Conservation (phyloP, 1,140 invertebrate genomes). For the Brachionus koreanus region DNA sequence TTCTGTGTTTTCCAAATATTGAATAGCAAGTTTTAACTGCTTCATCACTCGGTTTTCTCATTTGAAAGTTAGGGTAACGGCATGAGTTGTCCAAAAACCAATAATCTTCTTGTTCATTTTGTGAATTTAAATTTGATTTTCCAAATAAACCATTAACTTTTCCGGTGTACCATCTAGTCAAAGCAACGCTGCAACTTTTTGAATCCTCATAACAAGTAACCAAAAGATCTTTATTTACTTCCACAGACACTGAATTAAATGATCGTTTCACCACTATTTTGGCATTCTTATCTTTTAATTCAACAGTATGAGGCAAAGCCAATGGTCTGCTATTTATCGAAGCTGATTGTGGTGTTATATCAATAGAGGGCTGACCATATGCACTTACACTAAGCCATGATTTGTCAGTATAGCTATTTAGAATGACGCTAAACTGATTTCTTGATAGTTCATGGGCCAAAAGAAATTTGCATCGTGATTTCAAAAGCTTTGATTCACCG, state of each 20-base stretch:
- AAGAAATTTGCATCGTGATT: conserved; percentile 6
- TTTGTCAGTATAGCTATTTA: conserved; percentile 10
- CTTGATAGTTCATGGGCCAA: conserved; percentile 14
- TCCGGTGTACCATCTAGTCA: conserved; percentile 40
- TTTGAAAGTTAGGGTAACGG: background rate
- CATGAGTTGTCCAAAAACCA: conserved; percentile 37
- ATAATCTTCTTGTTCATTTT: background rate
- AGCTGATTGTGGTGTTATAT: background rate
- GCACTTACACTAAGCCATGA: background rate
- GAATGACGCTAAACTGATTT: conserved; percentile 26
- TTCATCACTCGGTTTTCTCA: conserved; percentile 16
- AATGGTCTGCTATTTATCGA: background rate
- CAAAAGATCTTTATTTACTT: conserved; percentile 25
- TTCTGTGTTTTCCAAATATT: conserved; percentile 25
- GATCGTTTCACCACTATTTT: background rate
- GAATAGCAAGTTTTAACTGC: conserved; percentile 9
- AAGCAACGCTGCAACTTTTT: conserved; percentile 26
- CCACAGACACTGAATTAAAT: background rate
- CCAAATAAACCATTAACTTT: conserved; percentile 32
- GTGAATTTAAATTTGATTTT: conserved; percentile 1
- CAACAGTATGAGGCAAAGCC: background rate
- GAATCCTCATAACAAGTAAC: conserved; percentile 39
- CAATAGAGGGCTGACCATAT: background rate
- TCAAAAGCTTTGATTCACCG: background rate
- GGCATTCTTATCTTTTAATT: background rate